Base-by-base conservation (phyloP, 2,797 vertebrate species). In the Anguilla megastoma region DNA sequence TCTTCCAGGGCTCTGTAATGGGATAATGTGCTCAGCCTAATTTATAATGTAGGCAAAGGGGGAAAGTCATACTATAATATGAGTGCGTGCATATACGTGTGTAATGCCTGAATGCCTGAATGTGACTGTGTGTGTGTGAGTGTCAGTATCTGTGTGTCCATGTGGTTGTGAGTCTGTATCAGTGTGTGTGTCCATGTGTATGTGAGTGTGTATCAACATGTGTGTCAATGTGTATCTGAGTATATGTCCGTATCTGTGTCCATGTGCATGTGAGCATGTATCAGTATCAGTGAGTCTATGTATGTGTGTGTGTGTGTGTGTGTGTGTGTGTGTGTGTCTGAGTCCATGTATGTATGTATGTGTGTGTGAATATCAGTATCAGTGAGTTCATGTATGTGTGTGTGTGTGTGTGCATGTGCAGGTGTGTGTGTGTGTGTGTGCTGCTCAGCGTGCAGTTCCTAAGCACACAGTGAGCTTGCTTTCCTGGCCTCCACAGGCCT, bases 61-160 rank as follows among this genome's bases (percentile, higher is more conserved):
- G 84, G 79, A 90, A n/a, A 85, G n/a, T 50, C 54, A 52, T 45
- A 76, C 89, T 86, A 88, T 90, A 58, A 24, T 36, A 60, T 66
- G 76, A 48, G 58, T 21, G 76, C 86, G 69, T 76, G 54, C 85
- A 69, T 80, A 1, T 45, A 74, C 83, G 85, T 50, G 36, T 85
- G 56, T 54, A 18, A 66, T 58, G 69, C 60, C 7, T 76, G 33
- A 33, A 12, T 45, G 85, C 56, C 7, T 76, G 33, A 33, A 1
- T 45, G 85, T 48, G 86, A 2, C 16, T 33, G 6, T 58, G 86
- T 87, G 79, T 30, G 79, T 82, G 45, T 82, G 41, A 1, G 4
- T 45, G 36, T 45, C 41, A 41, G 30, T 24, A 12, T 48, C 30
- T 33, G 41, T 74, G 21, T 50, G 45, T 8, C 41, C 5, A 3